Base-by-base conservation (phyloP, 2,797 vertebrate species). In the Pseudocheirus occidentalis region DNA sequence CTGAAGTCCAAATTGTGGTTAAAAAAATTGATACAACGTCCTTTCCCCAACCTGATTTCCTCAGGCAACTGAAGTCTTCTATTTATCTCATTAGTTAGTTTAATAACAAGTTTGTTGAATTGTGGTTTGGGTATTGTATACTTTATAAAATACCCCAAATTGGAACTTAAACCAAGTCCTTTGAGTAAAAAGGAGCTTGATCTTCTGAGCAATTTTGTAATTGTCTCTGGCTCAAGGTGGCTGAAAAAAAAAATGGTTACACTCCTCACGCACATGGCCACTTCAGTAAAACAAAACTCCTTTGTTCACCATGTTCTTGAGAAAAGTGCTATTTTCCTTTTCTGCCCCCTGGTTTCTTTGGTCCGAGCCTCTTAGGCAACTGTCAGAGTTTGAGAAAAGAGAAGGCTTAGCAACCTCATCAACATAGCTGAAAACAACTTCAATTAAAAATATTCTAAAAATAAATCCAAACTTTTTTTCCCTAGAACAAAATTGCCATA, bases 71-170 rank as follows among this genome's bases (percentile, higher is more conserved):
- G 59, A 96, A 95, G 90, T 96, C 90, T 96, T 97, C 96, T 97
- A 97, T 98, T 98, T 94, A 98, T 98, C 97, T 98, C 93, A 96
- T 97, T 97, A 97, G 94, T 97, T 96, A 98, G 91, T 52, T 92
- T 97, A 98, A 97, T 96, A 98, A 96, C 55, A 95, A 98, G 94
- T 97, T 96, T 95, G 50, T 56, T 92, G 57, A 96, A 90, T 55
- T 95, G 92, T 93, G 90, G 90, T 92, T 93, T 62, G 34, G 91
- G 55, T 66, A 91, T 93, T 96, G 87, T 91, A 46, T 54, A 57
- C 91, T 93, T 96, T 91, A 89, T 95, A 96, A 95, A 93, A 96
- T 97, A 94, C 90, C 58, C 40, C 94, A 94, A 96, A 95, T 24
- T 73, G 95, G 66, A 92, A 92, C 24, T 92, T 93, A 96, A 97